Base-by-base conservation (phyloP, 2,113 vertebrate species). In the Otocyon megalotis region DNA sequence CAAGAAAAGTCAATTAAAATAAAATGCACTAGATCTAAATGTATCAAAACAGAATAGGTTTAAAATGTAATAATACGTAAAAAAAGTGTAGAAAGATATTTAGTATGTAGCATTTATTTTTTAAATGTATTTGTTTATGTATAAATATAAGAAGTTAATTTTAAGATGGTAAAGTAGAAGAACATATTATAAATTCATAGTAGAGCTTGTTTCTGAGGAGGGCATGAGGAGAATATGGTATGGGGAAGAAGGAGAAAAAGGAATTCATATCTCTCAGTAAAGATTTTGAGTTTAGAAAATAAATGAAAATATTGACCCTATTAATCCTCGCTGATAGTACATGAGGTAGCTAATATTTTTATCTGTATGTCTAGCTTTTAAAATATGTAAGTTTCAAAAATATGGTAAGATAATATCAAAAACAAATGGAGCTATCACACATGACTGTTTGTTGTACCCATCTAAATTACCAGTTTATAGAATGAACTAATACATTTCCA, bases 1-100 rank as follows among this genome's bases (percentile, higher is more conserved):
- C 11, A 71, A 58, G 26, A 50, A 88, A 94, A 37, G 16, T 90
- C 56, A 93, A 83, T 90, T 93, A 65, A 96, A 93, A 84, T 74
- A 7, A 95, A 95, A 88, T 32, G 12, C 24, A 48, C 12, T 89
- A 72, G 14, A 92, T 43, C 20, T 9, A 86, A 95, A 58, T 63
- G 10, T 86, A 86, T 86, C 6, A 82, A 94, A 93, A 62, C 3
- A 76, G 11, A 72, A 26, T 30, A 67, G n/a, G 62, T 84, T 88
- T 56, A 84, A 83, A 91, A 71, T 71, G 60, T 53, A 94, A 69
- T n/a, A 90, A 30, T 79, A 87, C 81, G 20, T 71, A 8, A 26
- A 19, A 71, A 85, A 37, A 50, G 20, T 58, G 30, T 32, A 88
- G 14, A 79, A 88, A 91, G 62, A 35, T 77, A 76, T 67, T 85